Percentiles rank a stretch among this genome's conserved stretches.
Conservation (phyloP, 2,888 invertebrate genomes). For the Pharmacophagus antenor region DNA sequence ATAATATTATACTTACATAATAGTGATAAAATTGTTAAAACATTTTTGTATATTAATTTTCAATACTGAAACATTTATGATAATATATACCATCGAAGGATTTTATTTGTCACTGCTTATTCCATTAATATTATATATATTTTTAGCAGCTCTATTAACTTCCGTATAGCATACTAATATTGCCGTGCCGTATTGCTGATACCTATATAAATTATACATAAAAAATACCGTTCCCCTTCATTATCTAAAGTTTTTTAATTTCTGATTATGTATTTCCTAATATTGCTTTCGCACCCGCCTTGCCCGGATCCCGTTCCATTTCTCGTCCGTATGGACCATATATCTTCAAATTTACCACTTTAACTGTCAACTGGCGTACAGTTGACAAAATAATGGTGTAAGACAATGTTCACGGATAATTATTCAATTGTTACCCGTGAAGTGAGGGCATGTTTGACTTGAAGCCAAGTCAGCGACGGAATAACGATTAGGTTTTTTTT, state of each 20-base stretch:
- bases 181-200: too few relatives aligned
- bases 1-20: background rate
- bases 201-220: background rate
- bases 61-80: too few relatives aligned
- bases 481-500: conserved; percentile 21
- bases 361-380: conserved; percentile 54
- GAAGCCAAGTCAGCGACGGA: conserved; percentile 32
- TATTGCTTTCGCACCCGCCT: conserved; percentile 14
- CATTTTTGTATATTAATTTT: too few relatives aligned
- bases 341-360: conserved; percentile 63
- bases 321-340: conserved; percentile 45
- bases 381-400: conserved; percentile 64
- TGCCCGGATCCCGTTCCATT: conserved; percentile 31
- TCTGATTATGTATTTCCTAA: conserved; percentile 15
- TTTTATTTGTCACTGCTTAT: too few relatives aligned
- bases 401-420: conserved; percentile 58
- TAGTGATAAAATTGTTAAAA: too few relatives aligned
- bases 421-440: conserved; percentile 49
- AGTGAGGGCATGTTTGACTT: conserved; percentile 44
- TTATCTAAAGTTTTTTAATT: background rate
- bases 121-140: too few relatives aligned
- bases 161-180: too few relatives aligned
- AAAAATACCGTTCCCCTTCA: background rate
- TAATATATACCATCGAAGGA: too few relatives aligned
- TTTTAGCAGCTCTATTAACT: too few relatives aligned